A percentile compares a stretch with the other conserved stretches of the same genome.
Evolutionary conservation across 2,888 invertebrate genomes (phyloP).

Genomic region (Caenorhabditis macrosperma): DNA sequence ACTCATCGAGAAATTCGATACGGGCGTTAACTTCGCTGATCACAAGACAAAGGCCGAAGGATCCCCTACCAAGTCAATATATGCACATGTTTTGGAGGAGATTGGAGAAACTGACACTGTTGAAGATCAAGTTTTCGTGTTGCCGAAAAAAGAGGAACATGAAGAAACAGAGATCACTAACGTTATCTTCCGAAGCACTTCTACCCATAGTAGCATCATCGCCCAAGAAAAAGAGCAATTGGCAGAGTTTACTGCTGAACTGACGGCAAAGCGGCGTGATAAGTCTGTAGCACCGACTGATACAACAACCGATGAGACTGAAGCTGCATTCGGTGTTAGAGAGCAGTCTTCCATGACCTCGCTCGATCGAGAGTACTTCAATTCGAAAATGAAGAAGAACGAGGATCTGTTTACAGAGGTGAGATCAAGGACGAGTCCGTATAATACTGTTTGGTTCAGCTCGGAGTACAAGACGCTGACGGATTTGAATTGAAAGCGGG

Average conservation of each 20-base stretch:
- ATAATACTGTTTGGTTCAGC: slow-evolving; percentile 20
- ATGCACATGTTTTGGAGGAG: slow-evolving; percentile 48
- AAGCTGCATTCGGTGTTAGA: slow-evolving; percentile 47
- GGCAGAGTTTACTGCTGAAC: slow-evolving; percentile 51
- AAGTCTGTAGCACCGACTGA: background rate
- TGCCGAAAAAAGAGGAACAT: slow-evolving; percentile 27
- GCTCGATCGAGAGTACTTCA: slow-evolving; percentile 52
- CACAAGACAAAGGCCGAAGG: slow-evolving; percentile 15
- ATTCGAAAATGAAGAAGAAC: slow-evolving; percentile 32
- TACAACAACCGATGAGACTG: slow-evolving; percentile 18
- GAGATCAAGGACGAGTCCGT: background rate
- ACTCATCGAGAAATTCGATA: slow-evolving; percentile 58
- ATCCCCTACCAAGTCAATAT: slow-evolving; percentile 30
- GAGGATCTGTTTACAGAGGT: slow-evolving; percentile 49
- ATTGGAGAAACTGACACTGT: slow-evolving; percentile 19
- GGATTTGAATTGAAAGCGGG: slow-evolving; percentile 44
- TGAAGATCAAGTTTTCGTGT: slow-evolving; percentile 11
- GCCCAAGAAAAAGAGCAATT: slow-evolving; percentile 40
- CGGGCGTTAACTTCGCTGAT: slow-evolving; percentile 41
- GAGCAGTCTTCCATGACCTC: slow-evolving; percentile 55
- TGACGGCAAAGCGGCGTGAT: slow-evolving; percentile 18
- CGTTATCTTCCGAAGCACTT: slow-evolving; percentile 54
- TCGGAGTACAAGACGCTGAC: slow-evolving; percentile 46
- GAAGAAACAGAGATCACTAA: slow-evolving; percentile 37
- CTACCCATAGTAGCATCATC: slow-evolving; percentile 49